Evolutionary conservation across 2,113 vertebrate species (phyloP), one percentile per base, ranked within the genome.

Genomic region (Dipodomys ordii): DNA sequence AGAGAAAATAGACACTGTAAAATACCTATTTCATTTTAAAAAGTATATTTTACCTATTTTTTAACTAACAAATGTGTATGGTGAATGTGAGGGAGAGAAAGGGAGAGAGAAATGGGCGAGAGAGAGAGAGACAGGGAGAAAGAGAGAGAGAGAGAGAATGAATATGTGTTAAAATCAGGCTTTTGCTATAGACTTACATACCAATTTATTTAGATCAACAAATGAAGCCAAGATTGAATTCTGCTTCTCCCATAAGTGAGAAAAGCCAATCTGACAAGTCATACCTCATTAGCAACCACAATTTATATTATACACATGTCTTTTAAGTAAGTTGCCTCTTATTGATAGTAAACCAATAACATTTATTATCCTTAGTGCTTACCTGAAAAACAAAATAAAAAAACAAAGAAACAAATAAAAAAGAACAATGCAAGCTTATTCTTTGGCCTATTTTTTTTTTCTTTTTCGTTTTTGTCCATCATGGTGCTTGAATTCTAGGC

Each of bases 161-260:
- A 18, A 8, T 20, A 6, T 20, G 12, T 72, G 4, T 0, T 22
- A 32, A 27, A 32, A 28, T 11, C 16, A 18, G 18, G 25, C 7
- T 57, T 25, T 49, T 12, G 16, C 16, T 65, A 30, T 35, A 67
- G 15, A 77, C 8, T 88, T 82, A 32, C 2, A 53, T 53, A 23
- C 23, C n/a, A 79, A 62, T 83, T 67, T 93, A 93, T 76, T 88
- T 86, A 93, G 20, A 68, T 90, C 64, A 76, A 39, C 62, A 53
- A 86, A 32, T 83, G 84, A 49, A 96, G 57, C 57, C 30, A 84
- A 74, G 15, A 81, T 44, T 92, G 35, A 82, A 49, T 91, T 83
- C 65, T 71, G 28, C 44, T 77, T 2, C 28, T 91, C 46, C 57
- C 71, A 64, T n/a, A 13, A 35, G 81, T 68, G 30, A 94, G 27